A percentile compares a stretch with the other conserved stretches of the same genome.
These are phyloP conservation scores for Patella ulyssiponensis DNA, from an alignment of 2,888 invertebrate species.

Conservation along the genomic window DNA sequence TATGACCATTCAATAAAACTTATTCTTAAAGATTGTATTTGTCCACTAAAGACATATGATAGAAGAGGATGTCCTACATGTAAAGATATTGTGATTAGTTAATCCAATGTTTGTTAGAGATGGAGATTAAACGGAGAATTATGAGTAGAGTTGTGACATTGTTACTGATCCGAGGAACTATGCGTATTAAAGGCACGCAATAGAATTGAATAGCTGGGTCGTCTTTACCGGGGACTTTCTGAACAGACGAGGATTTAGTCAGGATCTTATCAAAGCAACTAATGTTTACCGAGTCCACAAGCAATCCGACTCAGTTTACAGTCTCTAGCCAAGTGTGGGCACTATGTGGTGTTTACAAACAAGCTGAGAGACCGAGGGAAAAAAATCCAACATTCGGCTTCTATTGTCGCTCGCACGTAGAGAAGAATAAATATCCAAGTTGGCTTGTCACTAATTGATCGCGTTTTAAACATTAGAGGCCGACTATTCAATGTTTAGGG, in stretches of 20 bases:
- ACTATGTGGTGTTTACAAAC: slow-evolving; percentile 23
- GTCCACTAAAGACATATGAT: too few species aligned
- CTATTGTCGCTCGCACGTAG: slow-evolving; percentile 21
- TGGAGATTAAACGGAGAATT: not conserved
- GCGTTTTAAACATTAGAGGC: slow-evolving; percentile 7
- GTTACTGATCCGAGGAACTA: not conserved
- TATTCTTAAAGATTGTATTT: too few species aligned
- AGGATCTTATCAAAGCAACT: not conserved
- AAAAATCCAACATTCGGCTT: slow-evolving; percentile 11
- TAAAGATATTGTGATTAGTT: not conserved
- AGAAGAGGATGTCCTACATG: too few species aligned
- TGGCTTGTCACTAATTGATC: not conserved
- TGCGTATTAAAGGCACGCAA: not conserved
- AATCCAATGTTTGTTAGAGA: slow-evolving; percentile 3
- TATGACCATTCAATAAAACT: too few species aligned
- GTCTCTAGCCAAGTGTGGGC: slow-evolving; percentile 5
- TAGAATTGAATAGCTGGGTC: not conserved
- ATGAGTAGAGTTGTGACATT: not conserved
- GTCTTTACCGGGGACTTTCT: not conserved
- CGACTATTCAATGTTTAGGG: not conserved
- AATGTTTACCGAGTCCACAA: slow-evolving; percentile 4
- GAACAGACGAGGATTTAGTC: not conserved
- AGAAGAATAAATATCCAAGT: slow-evolving; percentile 8
- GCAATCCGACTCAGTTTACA: not conserved
- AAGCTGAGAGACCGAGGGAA: slow-evolving; percentile 18